Base-by-base conservation (phyloP, 2,888 invertebrate genomes). In the Xylocampa areola region DNA sequence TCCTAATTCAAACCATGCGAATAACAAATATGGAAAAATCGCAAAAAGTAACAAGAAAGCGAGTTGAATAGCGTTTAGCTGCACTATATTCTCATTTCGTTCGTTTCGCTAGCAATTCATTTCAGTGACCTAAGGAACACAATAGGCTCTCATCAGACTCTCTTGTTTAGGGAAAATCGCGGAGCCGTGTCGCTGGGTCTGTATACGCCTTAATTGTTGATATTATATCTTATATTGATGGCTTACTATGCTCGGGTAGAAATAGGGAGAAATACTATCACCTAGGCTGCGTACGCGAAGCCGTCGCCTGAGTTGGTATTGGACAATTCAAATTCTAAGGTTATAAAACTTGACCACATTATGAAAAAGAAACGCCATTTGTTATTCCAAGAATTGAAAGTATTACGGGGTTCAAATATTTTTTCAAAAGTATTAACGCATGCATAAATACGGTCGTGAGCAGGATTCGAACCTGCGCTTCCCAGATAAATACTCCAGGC, bases 111-210 rank as follows among this genome's bases (percentile, higher is more conserved):
- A 37, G 62, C 69, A 55, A 53, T 73, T 74, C 76, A 73, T 68
- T 65, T 68, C 55, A 67, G 43, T 75, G 74, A 71, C 71, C 74
- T 66, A 58, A 59, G 55, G 50, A 66, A 57, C 80, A 92, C 91
- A 92, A 92, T 90, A 64, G 68, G 50, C 79, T 78, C 85, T 92
- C 92, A 92, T 92, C 92, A 92, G 83, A 55, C 78, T 52, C 90
- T 87, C 92, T 92, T 92, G 92, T 91, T 90, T 88, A 83, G 82
- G 76, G 66, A 85, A 88, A 87, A 80, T 71, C 75, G 79, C 52
- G 75, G 71, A 74, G 73, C 62, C 69, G 55, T 48, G 47, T 68
- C 70, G 39, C 23, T 66, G 33, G 65, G 74, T 79, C 81, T 83
- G 82, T 84, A 86, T 85, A 59, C 64, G 75, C 77, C 84, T 80